Conservation (phyloP, 1,140 invertebrate species). For the Sycophila sp. region DNA sequence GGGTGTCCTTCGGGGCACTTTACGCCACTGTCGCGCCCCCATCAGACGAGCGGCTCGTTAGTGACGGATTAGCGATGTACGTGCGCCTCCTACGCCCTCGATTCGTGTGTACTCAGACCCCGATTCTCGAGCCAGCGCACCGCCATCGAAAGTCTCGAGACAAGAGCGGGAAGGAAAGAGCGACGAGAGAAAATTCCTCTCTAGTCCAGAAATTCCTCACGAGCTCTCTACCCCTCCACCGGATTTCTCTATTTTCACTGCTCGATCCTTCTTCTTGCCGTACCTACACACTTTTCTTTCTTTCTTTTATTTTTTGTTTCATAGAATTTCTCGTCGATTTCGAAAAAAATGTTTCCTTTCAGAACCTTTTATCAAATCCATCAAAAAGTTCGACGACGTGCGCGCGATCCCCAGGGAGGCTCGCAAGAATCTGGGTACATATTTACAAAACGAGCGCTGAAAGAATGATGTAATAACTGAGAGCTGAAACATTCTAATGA, state of each 20-base stretch:
- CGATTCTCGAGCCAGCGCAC: constrained; percentile 43
- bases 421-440: too few relatives aligned
- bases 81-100: constrained; percentile 51
- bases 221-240: too few relatives aligned
- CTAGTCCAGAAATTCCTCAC: too few relatives aligned
- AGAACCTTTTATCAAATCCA: too few relatives aligned
- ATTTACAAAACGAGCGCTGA: too few relatives aligned
- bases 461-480: background rate
- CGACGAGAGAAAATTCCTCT: background rate
- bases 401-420: too few relatives aligned
- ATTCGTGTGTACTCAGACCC: constrained; percentile 56
- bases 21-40: constrained; percentile 50
- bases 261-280: too few relatives aligned
- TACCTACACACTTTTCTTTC: too few relatives aligned
- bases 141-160: constrained; percentile 46
- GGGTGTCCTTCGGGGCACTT: background rate
- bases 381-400: too few relatives aligned
- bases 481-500: background rate
- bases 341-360: too few relatives aligned
- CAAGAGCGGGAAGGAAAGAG: constrained; percentile 26
- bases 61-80: constrained; percentile 61
- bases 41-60: constrained; percentile 56
- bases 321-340: background rate
- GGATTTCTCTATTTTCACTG: too few relatives aligned
- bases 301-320: background rate